Conservation (phyloP, 2,113 vertebrate species). For the Romanogobio albipinnatus region DNA sequence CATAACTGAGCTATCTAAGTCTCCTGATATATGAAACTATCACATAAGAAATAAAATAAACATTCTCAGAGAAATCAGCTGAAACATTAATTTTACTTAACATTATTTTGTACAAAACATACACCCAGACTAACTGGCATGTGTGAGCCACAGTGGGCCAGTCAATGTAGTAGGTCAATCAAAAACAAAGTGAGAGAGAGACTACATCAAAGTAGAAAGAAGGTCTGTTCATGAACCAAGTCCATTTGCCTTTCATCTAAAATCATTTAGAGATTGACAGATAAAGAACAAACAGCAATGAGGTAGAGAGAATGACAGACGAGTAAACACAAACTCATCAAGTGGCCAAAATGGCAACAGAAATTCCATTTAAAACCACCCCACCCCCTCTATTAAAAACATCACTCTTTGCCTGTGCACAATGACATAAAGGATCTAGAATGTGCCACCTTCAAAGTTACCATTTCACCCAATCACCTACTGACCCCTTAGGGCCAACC, state of each 20-base stretch:
- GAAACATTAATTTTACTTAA: too few relatives aligned
- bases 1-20: not conserved
- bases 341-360: slow-evolving; percentile 6
- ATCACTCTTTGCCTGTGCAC: slow-evolving; percentile 3
- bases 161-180: not conserved
- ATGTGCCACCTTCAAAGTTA: slow-evolving; percentile 8
- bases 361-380: slow-evolving; percentile 17
- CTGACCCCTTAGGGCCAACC: slow-evolving; percentile 30
- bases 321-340: slow-evolving; percentile 14
- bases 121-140: not conserved
- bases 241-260: slow-evolving; percentile 11
- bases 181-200: not conserved
- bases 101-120: not conserved
- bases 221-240: slow-evolving; percentile 5
- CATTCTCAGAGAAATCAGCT: not conserved
- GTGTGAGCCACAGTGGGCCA: not conserved
- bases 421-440: slow-evolving; percentile 14
- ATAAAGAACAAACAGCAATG: slow-evolving; percentile 1
- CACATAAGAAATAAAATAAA: not conserved
- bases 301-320: not conserved
- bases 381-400: slow-evolving; percentile 7
- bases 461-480: slow-evolving; percentile 36
- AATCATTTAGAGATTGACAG: slow-evolving; percentile 9
- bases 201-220: slow-evolving; percentile 9
- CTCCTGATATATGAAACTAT: not conserved